Percentiles rank a stretch among this genome's conserved stretches.
phyloP scores from a whole-genome alignment of 1,140 invertebrate species.

The Papilio helenus region DNA sequence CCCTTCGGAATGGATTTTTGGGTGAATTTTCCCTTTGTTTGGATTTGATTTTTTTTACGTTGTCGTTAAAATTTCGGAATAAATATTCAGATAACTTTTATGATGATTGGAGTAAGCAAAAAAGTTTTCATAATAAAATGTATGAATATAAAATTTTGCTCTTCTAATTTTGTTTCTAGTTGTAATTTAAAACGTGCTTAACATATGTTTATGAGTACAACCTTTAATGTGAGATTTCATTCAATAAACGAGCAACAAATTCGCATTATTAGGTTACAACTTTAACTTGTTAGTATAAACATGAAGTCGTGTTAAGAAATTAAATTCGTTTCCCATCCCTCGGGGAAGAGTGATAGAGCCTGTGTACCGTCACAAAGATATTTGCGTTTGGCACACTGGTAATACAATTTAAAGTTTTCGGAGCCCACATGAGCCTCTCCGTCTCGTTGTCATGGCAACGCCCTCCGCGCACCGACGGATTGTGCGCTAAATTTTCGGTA shows the following conservation, averaged over 20 bases:
- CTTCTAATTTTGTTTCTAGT: too few species aligned
- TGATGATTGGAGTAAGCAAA: background rate
- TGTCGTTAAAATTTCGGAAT: background rate
- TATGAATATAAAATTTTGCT: too few species aligned
- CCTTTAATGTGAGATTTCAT: background rate
- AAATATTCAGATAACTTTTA: background rate
- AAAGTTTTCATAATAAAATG: background rate
- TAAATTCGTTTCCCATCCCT: conserved; percentile 45
- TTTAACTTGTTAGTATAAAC: background rate
- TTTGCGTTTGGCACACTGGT: conserved; percentile 63
- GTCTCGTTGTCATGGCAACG: conserved; percentile 76
- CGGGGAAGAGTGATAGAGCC: conserved; percentile 55
- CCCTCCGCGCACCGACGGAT: conserved; percentile 65
- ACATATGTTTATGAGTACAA: too few species aligned
- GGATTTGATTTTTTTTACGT: background rate
- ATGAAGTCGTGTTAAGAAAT: conserved; percentile 32
- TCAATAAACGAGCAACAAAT: background rate
- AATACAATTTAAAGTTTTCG: conserved; percentile 81
- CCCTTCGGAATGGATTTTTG: conserved; percentile 22
- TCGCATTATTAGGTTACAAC: conserved; percentile 4
- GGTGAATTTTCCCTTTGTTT: conserved; percentile 16
- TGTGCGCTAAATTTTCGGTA: conserved; percentile 67
- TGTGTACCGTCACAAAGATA: conserved; percentile 57
- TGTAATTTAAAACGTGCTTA: too few species aligned
- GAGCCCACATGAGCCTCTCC: conserved; percentile 77